phyloP scores from a whole-genome alignment of 2,888 invertebrate genomes.

The Thecocarcelia acutangulata region DNA sequence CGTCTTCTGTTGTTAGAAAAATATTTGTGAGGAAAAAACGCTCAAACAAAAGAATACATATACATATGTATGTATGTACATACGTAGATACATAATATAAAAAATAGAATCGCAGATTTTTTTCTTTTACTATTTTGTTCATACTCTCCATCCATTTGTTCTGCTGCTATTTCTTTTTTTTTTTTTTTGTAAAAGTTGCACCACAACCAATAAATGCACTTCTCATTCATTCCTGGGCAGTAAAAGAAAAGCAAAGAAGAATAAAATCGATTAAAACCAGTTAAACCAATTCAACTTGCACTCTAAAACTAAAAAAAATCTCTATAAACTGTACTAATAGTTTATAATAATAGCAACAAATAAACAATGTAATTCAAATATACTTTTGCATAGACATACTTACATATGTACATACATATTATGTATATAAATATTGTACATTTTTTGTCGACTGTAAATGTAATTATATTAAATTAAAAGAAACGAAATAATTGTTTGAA shows the following conservation, averaged over 20 bases:
- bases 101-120: constrained; percentile 42
- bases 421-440: too few relatives aligned
- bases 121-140: neutral
- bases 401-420: too few relatives aligned
- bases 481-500: too few relatives aligned
- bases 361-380: constrained; percentile 1
- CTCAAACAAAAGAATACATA: constrained; percentile 22
- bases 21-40: constrained; percentile 1
- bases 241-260: constrained; percentile 16
- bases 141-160: constrained; percentile 2
- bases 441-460: neutral
- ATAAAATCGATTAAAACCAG: constrained; percentile 68
- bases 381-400: too few relatives aligned
- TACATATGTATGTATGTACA: neutral
- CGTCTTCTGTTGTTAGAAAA: constrained; percentile 6
- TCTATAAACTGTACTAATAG: constrained; percentile 52
- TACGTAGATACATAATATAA: neutral
- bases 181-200: constrained; percentile 56
- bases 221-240: constrained; percentile 7
- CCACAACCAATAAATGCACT: constrained; percentile 39
- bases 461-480: too few relatives aligned
- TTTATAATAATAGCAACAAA: constrained; percentile 38
- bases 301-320: neutral
- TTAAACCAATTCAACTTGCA: constrained; percentile 60
- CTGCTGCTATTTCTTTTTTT: neutral